Percentiles rank a stretch among this genome's conserved stretches.
phyloP scores from a whole-genome alignment of 1,140 invertebrate species.

The Zelostemma sp. region DNA sequence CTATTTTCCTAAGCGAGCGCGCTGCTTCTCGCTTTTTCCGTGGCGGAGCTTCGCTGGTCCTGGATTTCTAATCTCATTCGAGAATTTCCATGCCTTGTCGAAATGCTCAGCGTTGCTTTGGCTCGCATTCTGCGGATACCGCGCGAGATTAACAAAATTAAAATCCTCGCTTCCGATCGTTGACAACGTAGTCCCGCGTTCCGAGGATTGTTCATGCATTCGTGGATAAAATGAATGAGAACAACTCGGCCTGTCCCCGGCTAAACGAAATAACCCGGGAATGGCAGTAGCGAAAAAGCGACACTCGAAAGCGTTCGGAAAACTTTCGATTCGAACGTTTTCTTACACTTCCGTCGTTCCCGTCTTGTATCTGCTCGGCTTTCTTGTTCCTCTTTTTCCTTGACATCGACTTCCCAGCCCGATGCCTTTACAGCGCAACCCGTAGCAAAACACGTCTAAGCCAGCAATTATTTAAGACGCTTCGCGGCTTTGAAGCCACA shows the following conservation, averaged over 20 bases:
- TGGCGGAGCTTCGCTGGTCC: conserved; percentile 37
- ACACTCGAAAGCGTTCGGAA: too few relatives aligned
- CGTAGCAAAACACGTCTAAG: conserved; percentile 53
- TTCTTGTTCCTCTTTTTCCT: conserved; percentile 24
- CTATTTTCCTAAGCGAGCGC: conserved; percentile 33
- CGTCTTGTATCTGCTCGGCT: too few relatives aligned
- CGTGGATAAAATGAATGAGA: too few relatives aligned
- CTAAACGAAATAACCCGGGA: too few relatives aligned
- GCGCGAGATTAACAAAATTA: conserved; percentile 45
- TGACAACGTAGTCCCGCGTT: too few relatives aligned
- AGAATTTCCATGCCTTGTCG: conserved; percentile 35
- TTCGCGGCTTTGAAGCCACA: conserved; percentile 48
- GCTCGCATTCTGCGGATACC: conserved; percentile 44
- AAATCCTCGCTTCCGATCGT: too few relatives aligned
- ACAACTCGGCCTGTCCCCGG: too few relatives aligned
- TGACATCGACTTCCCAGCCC: conserved; percentile 31
- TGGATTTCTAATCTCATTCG: conserved; percentile 48
- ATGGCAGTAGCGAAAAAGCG: too few relatives aligned
- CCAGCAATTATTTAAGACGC: conserved; percentile 59
- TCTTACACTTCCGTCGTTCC: too few relatives aligned
- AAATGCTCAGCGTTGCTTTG: conserved; percentile 46
- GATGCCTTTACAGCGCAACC: conserved; percentile 36
- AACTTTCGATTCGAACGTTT: conserved; percentile 17
- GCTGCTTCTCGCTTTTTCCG: conserved; percentile 30
- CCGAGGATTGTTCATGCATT: conserved; percentile 32